phyloP scores from a whole-genome alignment of 2,888 invertebrate genomes.

The Harmothoe impar region DNA sequence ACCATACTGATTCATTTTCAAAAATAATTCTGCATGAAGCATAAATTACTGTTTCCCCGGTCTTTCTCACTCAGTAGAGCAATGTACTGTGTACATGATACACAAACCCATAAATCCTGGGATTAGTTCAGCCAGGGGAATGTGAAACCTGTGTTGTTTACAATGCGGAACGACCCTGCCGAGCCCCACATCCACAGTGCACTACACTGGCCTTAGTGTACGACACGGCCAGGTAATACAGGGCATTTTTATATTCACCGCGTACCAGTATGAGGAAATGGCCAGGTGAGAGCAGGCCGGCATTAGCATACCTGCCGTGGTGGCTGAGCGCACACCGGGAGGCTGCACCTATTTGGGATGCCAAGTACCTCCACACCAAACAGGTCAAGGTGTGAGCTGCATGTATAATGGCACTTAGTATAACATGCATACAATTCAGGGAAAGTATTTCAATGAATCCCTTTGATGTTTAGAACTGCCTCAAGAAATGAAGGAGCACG shows the following conservation, averaged over 20 bases:
- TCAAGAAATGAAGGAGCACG: neutral
- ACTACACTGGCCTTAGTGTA: neutral
- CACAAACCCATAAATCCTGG: too few relatives aligned
- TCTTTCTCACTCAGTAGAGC: too few relatives aligned
- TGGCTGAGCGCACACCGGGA: neutral
- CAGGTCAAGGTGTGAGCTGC: neutral
- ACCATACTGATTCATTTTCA: too few relatives aligned
- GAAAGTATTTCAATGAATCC: neutral
- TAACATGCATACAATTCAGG: neutral
- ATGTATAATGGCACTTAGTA: neutral
- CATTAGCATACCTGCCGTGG: neutral
- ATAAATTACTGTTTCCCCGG: too few relatives aligned
- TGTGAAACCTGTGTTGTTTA: too few relatives aligned
- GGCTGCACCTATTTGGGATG: conserved; percentile 18
- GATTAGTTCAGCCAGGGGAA: too few relatives aligned
- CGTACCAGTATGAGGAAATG: neutral
- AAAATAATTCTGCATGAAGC: too few relatives aligned
- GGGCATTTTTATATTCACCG: neutral
- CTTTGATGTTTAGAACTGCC: neutral
- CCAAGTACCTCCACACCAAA: neutral
- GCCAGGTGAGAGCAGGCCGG: conserved; percentile 21
- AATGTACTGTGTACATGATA: too few relatives aligned
- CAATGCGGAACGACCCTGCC: neutral
- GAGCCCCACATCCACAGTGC: neutral
- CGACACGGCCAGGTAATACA: neutral